Evolutionary conservation across 2,888 invertebrate genomes (phyloP).

Genomic region (Idaea straminata): DNA sequence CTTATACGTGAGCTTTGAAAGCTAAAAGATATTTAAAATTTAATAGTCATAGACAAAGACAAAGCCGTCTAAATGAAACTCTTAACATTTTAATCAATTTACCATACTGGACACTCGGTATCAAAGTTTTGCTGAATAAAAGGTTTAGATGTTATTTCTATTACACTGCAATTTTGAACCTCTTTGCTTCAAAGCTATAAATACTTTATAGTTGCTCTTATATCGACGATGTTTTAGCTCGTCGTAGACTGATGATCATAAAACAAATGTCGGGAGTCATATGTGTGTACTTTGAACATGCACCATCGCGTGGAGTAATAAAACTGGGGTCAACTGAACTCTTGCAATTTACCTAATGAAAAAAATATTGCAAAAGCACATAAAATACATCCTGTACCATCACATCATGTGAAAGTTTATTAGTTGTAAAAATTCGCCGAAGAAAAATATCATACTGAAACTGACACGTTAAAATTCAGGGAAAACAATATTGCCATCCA

Average conservation of each 20-base stretch:
- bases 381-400: slow-evolving; percentile 46
- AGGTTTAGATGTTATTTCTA: too few relatives aligned
- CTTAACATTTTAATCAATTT: not conserved
- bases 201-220: slow-evolving; percentile 18
- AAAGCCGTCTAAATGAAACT: not conserved
- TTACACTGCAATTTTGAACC: too few relatives aligned
- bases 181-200: slow-evolving; percentile 10
- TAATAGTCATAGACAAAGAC: not conserved
- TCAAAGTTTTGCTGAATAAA: not conserved
- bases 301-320: not conserved
- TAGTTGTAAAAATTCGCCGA: not conserved
- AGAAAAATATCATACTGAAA: not conserved
- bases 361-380: slow-evolving; percentile 47
- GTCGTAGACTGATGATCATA: not conserved
- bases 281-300: not conserved
- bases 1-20: slow-evolving; percentile 24
- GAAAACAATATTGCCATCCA: not conserved
- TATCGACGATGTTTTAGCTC: slow-evolving; percentile 3
- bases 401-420: slow-evolving; percentile 36
- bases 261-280: not conserved
- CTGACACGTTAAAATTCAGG: not conserved
- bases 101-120: not conserved
- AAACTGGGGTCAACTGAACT: not conserved
- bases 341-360: not conserved
- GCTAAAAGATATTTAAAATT: not conserved